These are phyloP conservation scores for Elephantulus edwardii DNA, from an alignment of 2,113 vertebrate species.

Conservation along the genomic window DNA sequence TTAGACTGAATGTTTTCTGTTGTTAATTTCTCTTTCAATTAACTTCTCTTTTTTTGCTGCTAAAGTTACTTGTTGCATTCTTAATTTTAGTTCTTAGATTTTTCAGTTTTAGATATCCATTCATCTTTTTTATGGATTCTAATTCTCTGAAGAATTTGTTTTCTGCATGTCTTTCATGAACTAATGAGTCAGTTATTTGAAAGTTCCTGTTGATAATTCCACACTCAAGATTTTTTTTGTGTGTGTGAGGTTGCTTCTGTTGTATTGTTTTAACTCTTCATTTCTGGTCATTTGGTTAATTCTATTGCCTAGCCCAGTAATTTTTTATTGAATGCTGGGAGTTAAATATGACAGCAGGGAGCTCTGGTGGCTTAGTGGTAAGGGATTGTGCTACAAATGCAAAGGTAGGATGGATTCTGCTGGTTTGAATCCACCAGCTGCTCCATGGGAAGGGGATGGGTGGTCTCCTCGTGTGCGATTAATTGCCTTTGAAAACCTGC, in stretches of 20 bases:
- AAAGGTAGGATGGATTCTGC: too few relatives aligned
- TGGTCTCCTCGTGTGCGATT: too few relatives aligned
- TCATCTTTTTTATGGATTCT: constrained; percentile 14
- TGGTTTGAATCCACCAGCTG: too few relatives aligned
- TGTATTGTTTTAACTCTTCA: not conserved
- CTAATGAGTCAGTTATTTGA: constrained; percentile 8
- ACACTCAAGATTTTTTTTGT: too few relatives aligned
- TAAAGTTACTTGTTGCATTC: not conserved
- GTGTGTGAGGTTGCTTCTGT: not conserved
- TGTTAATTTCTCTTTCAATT: not conserved
- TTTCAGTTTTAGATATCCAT: not conserved
- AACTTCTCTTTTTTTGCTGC: not conserved
- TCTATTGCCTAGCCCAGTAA: not conserved
- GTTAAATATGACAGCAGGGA: too few relatives aligned
- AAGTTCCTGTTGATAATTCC: too few relatives aligned
- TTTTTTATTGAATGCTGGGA: not conserved
- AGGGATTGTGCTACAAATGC: too few relatives aligned
- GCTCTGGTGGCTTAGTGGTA: too few relatives aligned
- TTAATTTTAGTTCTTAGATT: not conserved
- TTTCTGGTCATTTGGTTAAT: constrained; percentile 28
- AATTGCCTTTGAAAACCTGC: too few relatives aligned
- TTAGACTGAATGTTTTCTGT: not conserved
- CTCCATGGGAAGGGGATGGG: too few relatives aligned
- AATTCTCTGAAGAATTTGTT: constrained; percentile 24
- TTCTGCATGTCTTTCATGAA: not conserved